Percentiles rank a stretch among this genome's conserved stretches.
phyloP scores from a whole-genome alignment of 2,113 vertebrate species.

The Varanus salvator region DNA sequence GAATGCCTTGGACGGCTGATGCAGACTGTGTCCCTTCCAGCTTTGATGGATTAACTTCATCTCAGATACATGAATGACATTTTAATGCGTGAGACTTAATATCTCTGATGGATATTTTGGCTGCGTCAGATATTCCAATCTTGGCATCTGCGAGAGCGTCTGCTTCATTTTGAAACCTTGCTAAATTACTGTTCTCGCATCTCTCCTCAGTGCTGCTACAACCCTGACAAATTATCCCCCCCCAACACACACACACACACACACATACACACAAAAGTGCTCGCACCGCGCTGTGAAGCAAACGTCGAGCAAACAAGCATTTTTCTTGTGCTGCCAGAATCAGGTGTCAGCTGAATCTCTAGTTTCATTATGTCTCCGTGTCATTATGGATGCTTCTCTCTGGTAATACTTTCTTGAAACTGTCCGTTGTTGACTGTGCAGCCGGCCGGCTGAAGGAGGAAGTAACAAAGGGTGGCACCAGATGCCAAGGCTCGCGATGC shows the following conservation, averaged over 20 bases:
- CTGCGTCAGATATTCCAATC: background rate
- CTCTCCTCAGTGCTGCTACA: background rate
- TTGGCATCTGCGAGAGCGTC: background rate
- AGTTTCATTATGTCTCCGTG: background rate
- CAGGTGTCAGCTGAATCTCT: background rate
- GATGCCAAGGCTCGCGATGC: background rate
- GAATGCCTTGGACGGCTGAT: background rate
- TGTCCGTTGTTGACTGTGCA: background rate
- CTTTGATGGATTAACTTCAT: constrained; percentile 10
- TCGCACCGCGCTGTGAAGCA: background rate
- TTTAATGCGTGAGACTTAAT: constrained; percentile 5
- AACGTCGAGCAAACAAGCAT: too few species aligned
- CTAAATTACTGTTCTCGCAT: background rate
- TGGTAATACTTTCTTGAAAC: background rate
- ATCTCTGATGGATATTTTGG: constrained; percentile 15
- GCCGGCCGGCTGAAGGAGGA: background rate
- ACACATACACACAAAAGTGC: too few species aligned
- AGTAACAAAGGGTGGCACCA: too few species aligned
- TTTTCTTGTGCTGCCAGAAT: background rate
- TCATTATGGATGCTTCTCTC: background rate
- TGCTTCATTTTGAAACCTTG: background rate
- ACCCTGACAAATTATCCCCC: background rate
- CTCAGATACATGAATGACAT: background rate
- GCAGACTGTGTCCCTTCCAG: background rate
- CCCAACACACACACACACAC: too few species aligned